Evolutionary conservation across 1,140 invertebrate species (phyloP).

Genomic region (Bombus waltoni): DNA sequence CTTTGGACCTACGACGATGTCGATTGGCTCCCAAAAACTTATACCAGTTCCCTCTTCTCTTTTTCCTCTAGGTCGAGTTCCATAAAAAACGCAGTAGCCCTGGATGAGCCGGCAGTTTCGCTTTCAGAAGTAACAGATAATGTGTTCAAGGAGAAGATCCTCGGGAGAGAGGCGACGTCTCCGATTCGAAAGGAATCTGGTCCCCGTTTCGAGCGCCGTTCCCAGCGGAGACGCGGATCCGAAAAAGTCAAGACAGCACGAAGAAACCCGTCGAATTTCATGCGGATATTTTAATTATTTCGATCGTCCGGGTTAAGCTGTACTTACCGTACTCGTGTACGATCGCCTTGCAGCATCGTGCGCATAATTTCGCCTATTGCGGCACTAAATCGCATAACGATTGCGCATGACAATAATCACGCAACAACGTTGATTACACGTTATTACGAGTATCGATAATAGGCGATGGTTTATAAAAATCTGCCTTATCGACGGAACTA

Average conservation of each 20-base stretch:
- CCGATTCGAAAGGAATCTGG: neutral
- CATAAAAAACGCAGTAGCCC: neutral
- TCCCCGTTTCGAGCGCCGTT: neutral
- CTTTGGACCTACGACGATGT: neutral
- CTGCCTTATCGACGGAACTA: too few relatives aligned
- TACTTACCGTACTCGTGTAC: neutral
- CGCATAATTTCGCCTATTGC: neutral
- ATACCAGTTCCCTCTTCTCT: neutral
- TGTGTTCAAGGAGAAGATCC: neutral
- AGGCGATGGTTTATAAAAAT: too few relatives aligned
- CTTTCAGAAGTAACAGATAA: neutral
- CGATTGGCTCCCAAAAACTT: constrained; percentile 4
- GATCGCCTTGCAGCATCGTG: neutral
- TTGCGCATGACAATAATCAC: neutral
- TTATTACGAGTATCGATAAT: neutral
- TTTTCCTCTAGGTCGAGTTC: neutral
- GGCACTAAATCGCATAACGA: neutral
- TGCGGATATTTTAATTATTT: neutral
- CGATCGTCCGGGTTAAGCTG: too few relatives aligned
- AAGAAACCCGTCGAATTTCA: neutral
- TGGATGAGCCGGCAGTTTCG: neutral
- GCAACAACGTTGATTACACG: too few relatives aligned
- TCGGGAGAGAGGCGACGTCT: neutral
- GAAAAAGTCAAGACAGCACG: too few relatives aligned
- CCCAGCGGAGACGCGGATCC: too few relatives aligned